phyloP scores from a whole-genome alignment of 2,797 vertebrate species.

The Eulemur albifrons region DNA sequence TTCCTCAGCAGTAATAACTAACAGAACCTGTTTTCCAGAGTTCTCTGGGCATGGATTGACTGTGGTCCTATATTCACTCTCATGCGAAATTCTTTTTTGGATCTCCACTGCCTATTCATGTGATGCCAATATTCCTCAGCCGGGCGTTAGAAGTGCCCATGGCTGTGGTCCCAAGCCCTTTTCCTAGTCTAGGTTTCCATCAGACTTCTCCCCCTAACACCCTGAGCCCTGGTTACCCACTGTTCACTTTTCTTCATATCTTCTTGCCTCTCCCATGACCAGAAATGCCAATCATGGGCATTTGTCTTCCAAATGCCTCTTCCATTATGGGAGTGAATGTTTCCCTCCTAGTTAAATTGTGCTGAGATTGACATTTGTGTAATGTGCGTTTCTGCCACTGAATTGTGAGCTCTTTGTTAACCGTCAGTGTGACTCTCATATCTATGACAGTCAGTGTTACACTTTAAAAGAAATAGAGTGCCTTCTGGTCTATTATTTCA shows the following conservation, averaged over 20 bases:
- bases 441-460: not conserved
- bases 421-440: not conserved
- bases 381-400: not conserved
- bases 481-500: not conserved
- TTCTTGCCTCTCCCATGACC: not conserved
- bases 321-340: not conserved
- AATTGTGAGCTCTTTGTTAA: not conserved
- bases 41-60: not conserved
- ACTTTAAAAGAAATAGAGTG: not conserved
- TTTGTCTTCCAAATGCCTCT: not conserved
- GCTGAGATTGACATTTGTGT: not conserved
- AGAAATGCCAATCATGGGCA: not conserved
- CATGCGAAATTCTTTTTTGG: not conserved
- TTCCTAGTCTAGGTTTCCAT: not conserved
- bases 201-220: not conserved
- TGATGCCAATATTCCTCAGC: not conserved
- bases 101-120: not conserved
- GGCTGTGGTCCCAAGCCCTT: not conserved
- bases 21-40: not conserved
- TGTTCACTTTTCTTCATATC: not conserved
- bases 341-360: not conserved
- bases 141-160: not conserved
- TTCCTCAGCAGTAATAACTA: not conserved
- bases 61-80: not conserved
- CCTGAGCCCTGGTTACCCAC: not conserved